phyloP scores from a whole-genome alignment of 1,140 invertebrate species.

The Trichogramma pretiosum region DNA sequence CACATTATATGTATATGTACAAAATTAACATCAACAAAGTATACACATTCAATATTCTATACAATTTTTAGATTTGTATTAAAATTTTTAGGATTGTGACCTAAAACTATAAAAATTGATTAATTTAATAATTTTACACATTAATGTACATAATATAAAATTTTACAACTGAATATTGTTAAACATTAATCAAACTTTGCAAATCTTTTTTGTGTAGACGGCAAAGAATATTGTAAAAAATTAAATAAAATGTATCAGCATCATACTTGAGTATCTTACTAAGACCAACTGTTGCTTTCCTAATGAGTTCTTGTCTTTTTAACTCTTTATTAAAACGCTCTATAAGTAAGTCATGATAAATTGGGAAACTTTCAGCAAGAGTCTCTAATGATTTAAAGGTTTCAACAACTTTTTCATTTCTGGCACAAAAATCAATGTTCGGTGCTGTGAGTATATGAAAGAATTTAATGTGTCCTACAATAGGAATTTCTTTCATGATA shows the following conservation, averaged over 20 bases:
- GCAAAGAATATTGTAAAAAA: slow-evolving; percentile 7
- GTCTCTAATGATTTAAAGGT: background rate
- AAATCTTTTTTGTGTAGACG: slow-evolving; percentile 2
- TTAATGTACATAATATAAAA: too few species aligned
- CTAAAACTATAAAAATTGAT: background rate
- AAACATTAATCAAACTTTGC: background rate
- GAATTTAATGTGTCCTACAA: background rate
- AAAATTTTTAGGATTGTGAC: background rate
- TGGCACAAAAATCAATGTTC: background rate
- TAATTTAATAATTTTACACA: too few species aligned
- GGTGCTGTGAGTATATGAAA: background rate
- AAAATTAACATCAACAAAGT: too few species aligned
- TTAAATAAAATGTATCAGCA: background rate
- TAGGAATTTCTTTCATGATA: background rate
- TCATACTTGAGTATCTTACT: slow-evolving; percentile 3
- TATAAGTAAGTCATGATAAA: background rate
- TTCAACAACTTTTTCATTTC: slow-evolving; percentile 3
- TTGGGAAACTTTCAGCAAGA: background rate
- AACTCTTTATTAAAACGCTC: background rate
- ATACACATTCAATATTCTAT: too few species aligned
- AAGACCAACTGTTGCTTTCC: background rate
- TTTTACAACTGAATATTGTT: too few species aligned
- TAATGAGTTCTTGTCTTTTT: background rate
- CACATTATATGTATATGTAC: too few species aligned
- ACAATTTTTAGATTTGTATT: background rate